Base-by-base conservation (phyloP, 2,113 vertebrate species). In the Protobothrops mucrosquamatus region DNA sequence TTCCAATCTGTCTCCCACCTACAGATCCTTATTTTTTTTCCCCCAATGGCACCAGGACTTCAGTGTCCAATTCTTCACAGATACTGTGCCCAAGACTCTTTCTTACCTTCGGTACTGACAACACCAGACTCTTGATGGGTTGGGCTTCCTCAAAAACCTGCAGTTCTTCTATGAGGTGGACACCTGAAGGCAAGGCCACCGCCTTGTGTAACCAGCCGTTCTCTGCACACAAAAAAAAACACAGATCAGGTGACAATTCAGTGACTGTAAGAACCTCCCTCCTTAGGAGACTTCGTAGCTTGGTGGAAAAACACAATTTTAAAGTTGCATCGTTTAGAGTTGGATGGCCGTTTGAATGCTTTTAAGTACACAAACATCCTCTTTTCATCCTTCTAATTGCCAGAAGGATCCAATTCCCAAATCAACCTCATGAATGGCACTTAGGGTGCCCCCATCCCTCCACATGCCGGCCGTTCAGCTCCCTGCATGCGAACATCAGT, bases 191-290 rank as follows among this genome's bases (percentile, higher is more conserved):
- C 95, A 99, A 56, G 93, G 98, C 97, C 93, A 99, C 97, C 0
- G 98, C 99, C 92, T 99, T 98, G 96, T 99, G 98, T 92, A 99
- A 97, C 99, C 99, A 99, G 6, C 99, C 99, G 0, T 98, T 97
- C 61, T 97, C 99, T 99, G 96, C 0, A 18, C 87, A 89, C n/a
- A n/a, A 26, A 11, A 10, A 46, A 46, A 46, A 43, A 43, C 0
- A 0, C 46, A 15, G 1, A 93, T 94, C 0, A 93, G 54, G 59
- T 1, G 9, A 92, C 6, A 15, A 3, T 56, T 46, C 24, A 23
- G 51, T 51, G 24, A 15, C 0, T 57, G 2, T 26, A 26, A n/a
- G 11, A 22, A 29, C 22, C 2, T 46, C 15, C 26, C 22, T 23
- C n/a, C 24, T 39, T 20, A 81, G 6, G 29, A 39, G 2, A 39